A percentile compares a stretch with the other conserved stretches of the same genome.
phyloP scores from a whole-genome alignment of 2,797 vertebrate genomes.

The Pampus argenteus region DNA sequence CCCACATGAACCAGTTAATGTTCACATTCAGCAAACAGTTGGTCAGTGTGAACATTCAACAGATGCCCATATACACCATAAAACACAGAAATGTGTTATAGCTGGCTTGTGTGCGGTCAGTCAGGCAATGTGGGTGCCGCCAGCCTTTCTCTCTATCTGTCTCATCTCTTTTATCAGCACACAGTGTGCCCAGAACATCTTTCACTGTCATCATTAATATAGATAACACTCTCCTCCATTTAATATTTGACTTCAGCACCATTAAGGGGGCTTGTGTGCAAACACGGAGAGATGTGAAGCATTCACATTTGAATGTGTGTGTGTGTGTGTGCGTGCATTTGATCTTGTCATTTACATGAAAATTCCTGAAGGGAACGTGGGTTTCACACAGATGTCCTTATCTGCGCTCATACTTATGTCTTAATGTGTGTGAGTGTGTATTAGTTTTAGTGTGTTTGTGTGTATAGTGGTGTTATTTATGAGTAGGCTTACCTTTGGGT shows the following conservation, averaged over 20 bases:
- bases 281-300: conserved; percentile 2
- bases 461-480: conserved; percentile 15
- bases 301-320: conserved; percentile 13
- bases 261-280: conserved; percentile 26
- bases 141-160: not conserved
- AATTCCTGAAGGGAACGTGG: conserved; percentile 3
- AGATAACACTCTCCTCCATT: conserved; percentile 14
- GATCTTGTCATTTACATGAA: conserved; percentile 11
- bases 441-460: conserved; percentile 22
- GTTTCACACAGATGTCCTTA: conserved; percentile 8
- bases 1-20: conserved; percentile 44
- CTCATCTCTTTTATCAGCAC: conserved; percentile 17
- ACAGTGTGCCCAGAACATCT: conserved; percentile 3
- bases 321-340: not conserved
- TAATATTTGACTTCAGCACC: conserved; percentile 38
- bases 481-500: conserved; percentile 76
- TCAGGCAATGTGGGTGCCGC: conserved; percentile 11
- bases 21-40: conserved; percentile 30
- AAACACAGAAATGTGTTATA: not conserved
- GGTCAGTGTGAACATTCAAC: conserved; percentile 29
- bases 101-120: conserved; percentile 8
- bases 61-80: conserved; percentile 14
- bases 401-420: not conserved
- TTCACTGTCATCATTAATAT: conserved; percentile 31
- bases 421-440: conserved; percentile 2